These are phyloP conservation scores for Heliconius ismenius DNA, from an alignment of 2,888 invertebrate genomes.

Conservation along the genomic window DNA sequence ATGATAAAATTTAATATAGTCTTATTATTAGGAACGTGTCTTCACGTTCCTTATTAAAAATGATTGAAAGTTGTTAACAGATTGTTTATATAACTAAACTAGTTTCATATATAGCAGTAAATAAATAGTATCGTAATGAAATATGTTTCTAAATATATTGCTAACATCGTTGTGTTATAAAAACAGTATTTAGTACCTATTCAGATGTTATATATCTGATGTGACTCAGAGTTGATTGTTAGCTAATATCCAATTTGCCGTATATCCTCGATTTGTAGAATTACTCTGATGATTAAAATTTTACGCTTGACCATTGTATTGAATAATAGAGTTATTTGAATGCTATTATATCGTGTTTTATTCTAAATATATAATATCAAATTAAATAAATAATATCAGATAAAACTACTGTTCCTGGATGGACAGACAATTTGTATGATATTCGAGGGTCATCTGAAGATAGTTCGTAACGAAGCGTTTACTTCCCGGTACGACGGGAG, in stretches of 20 bases:
- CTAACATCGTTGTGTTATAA: background rate
- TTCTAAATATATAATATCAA: background rate
- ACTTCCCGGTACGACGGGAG: conserved; percentile 67
- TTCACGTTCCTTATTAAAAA: background rate
- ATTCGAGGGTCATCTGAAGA: conserved; percentile 55
- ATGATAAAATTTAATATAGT: too few species aligned
- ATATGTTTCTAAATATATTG: background rate
- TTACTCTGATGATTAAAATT: conserved; percentile 59
- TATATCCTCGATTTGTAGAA: conserved; percentile 69
- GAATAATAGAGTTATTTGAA: conserved; percentile 22
- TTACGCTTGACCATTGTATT: conserved; percentile 33
- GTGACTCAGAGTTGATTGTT: conserved; percentile 50
- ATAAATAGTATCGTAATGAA: background rate
- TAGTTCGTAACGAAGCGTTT: conserved; percentile 63
- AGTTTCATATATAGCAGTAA: background rate
- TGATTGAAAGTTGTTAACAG: background rate
- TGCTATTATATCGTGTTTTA: background rate
- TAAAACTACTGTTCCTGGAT: conserved; percentile 7
- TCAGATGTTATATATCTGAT: background rate
- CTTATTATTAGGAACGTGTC: too few species aligned
- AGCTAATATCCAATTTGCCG: conserved; percentile 64
- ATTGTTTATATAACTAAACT: background rate
- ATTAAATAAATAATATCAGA: conserved; percentile 1
- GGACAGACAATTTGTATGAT: conserved; percentile 17
- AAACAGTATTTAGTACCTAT: background rate